A percentile compares a stretch with the other conserved stretches of the same genome.
Conservation (phyloP, 2,113 vertebrate species). For the Lagopus leucura region DNA sequence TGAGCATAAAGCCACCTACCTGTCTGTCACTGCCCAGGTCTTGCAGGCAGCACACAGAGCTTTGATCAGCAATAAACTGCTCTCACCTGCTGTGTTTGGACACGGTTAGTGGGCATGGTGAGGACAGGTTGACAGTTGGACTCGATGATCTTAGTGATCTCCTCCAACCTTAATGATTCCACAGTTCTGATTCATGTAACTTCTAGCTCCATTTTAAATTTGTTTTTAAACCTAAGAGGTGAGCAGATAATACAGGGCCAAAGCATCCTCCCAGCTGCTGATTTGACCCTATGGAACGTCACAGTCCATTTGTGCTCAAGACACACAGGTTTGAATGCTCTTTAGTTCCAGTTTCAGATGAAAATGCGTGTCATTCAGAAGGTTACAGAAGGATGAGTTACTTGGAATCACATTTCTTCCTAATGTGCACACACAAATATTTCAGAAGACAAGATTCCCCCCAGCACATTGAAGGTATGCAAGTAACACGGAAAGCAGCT, state of each 20-base stretch:
- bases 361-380: not conserved
- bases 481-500: not conserved
- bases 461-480: not conserved
- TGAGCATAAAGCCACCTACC: not conserved
- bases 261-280: not conserved
- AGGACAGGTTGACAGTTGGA: no score
- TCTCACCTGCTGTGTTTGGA: not conserved
- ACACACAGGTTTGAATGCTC: not conserved
- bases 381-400: rapidly evolving
- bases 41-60: not conserved
- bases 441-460: not conserved
- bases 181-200: not conserved
- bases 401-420: not conserved
- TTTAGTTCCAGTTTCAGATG: rapidly evolving
- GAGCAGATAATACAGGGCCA: not conserved
- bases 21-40: not conserved
- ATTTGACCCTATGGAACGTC: rapidly evolving
- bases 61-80: rapidly evolving
- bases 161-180: no score
- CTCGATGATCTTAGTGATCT: no score
- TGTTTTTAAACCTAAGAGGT: not conserved
- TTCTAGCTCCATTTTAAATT: not conserved
- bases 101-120: not conserved
- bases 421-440: rapidly evolving
- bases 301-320: not conserved